Evolutionary conservation across 2,113 vertebrate genomes (phyloP).

Genomic region (Tympanuchus pallidicinctus): DNA sequence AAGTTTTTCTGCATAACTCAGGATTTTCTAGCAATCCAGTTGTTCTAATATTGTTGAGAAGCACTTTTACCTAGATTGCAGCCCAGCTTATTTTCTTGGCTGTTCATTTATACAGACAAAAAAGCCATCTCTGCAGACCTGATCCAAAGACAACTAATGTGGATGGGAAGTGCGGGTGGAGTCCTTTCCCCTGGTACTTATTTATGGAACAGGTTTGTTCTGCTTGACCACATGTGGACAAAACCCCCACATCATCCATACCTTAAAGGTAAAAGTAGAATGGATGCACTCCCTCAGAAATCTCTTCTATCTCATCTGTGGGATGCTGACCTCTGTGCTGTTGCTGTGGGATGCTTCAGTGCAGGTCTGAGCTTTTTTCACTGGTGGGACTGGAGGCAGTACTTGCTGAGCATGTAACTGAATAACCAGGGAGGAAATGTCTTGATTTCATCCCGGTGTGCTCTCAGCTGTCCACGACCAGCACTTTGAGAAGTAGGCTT

Average conservation of each 20-base stretch:
- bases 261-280: background rate
- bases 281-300: background rate
- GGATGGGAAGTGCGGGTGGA: background rate
- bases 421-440: too few species aligned
- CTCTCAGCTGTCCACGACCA: background rate
- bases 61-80: background rate
- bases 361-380: background rate
- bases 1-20: background rate
- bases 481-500: background rate
- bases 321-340: background rate
- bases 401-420: background rate
- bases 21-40: background rate
- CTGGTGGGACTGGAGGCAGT: background rate
- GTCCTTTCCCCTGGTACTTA: background rate
- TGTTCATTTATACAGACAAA: background rate
- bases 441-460: background rate
- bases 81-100: background rate
- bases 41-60: background rate
- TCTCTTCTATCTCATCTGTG: background rate
- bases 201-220: background rate
- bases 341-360: background rate
- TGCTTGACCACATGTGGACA: background rate
- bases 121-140: background rate
- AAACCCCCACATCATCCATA: background rate
- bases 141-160: background rate